Conservation (phyloP, 2,888 invertebrate species). For the Zaprionus lineosus region DNA sequence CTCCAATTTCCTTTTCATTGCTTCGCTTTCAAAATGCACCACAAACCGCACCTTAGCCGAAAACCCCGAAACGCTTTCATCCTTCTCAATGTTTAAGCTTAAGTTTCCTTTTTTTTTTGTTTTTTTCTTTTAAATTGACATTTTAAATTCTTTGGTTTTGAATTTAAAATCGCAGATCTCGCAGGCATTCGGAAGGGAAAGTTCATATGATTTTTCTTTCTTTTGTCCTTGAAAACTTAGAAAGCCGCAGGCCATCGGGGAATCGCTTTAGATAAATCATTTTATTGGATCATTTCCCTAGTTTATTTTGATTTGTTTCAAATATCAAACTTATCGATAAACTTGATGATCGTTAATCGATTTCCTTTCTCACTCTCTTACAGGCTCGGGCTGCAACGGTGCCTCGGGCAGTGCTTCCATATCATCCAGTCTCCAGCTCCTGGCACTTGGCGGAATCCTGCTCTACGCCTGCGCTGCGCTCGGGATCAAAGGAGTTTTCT, state of each 20-base stretch:
- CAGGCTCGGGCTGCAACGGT: slow-evolving; percentile 71
- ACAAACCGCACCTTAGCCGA: slow-evolving; percentile 62
- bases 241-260: slow-evolving; percentile 32
- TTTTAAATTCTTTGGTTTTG: too few species aligned
- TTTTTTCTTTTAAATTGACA: too few species aligned
- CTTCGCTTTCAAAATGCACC: too few species aligned
- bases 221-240: too few species aligned
- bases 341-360: slow-evolving; percentile 14
- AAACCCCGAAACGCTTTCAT: slow-evolving; percentile 42
- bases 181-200: too few species aligned
- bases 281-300: slow-evolving; percentile 33
- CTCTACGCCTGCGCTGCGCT: slow-evolving; percentile 47
- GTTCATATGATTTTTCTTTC: slow-evolving; percentile 51
- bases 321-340: too few species aligned
- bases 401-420: slow-evolving; percentile 69
- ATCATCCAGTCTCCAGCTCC: slow-evolving; percentile 43
- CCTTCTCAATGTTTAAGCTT: slow-evolving; percentile 21
- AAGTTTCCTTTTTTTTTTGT: too few species aligned
- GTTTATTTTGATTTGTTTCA: background rate
- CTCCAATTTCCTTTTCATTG: too few species aligned
- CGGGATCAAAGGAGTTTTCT: slow-evolving; percentile 61
- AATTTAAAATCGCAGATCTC: too few species aligned
- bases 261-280: too few species aligned
- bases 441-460: slow-evolving; percentile 51
- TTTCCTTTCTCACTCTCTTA: slow-evolving; percentile 28